phyloP scores from a whole-genome alignment of 2,888 invertebrate genomes.

The Apoderus coryli region DNA sequence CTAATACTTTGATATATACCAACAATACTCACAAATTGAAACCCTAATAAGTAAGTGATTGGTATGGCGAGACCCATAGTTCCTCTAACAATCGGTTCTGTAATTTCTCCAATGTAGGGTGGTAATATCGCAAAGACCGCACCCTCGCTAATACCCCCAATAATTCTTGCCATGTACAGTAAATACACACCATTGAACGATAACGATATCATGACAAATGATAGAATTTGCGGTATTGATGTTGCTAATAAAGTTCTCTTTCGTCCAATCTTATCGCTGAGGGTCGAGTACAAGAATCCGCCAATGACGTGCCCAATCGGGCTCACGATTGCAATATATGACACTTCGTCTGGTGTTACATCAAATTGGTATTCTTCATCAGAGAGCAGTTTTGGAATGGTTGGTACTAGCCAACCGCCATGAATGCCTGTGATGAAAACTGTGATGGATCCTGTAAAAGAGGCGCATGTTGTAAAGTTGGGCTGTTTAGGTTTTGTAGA shows the following conservation, averaged over 20 bases:
- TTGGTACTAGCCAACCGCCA: constrained; percentile 20
- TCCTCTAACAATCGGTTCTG: constrained; percentile 20
- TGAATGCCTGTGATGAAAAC: constrained; percentile 18
- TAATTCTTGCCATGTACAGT: constrained; percentile 12
- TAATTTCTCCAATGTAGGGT: constrained; percentile 23
- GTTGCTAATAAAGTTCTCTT: constrained; percentile 17
- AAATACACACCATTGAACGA: constrained; percentile 9
- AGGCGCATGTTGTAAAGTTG: no score
- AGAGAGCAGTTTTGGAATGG: constrained; percentile 18
- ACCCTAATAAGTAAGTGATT: no score
- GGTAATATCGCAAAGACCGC: constrained; percentile 19
- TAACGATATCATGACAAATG: constrained; percentile 11
- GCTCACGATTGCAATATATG: constrained; percentile 19
- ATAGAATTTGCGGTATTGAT: constrained; percentile 17
- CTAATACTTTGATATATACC: no score
- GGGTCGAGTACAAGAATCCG: constrained; percentile 15
- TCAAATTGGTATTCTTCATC: constrained; percentile 19
- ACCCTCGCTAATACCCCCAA: constrained; percentile 22
- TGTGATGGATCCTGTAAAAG: no score
- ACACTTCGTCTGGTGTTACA: constrained; percentile 19
- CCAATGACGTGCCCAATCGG: constrained; percentile 18
- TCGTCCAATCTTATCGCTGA: constrained; percentile 20
- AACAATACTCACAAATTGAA: no score
- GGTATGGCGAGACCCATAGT: no score
- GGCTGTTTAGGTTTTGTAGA: no score